These are phyloP conservation scores for Hirtodrosophila confusa DNA, from an alignment of 2,888 invertebrate species.

Conservation along the genomic window DNA sequence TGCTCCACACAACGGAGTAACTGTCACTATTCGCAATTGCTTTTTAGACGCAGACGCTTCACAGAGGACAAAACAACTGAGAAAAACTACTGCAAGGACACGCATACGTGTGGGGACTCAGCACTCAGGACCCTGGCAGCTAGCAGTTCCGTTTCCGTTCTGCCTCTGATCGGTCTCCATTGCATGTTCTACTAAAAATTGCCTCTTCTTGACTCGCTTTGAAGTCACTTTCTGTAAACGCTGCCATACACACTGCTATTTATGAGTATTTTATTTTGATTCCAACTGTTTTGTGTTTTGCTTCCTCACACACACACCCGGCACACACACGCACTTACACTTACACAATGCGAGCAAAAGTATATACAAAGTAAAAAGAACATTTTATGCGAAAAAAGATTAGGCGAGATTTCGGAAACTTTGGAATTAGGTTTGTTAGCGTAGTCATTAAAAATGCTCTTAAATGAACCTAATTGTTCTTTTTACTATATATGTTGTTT, in stretches of 20 bases:
- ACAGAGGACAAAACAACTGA: constrained; percentile 1
- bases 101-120: constrained; percentile 67
- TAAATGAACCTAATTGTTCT: no score
- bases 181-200: constrained; percentile 19
- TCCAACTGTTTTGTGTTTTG: constrained; percentile 35
- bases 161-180: constrained; percentile 34
- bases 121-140: constrained; percentile 32
- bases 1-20: constrained; percentile 37
- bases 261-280: constrained; percentile 70
- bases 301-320: constrained; percentile 1
- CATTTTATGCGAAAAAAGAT: constrained; percentile 10
- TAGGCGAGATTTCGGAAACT: constrained; percentile 12
- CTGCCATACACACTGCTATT: constrained; percentile 54
- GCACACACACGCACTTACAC: neutral
- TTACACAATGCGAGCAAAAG: constrained; percentile 6
- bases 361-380: constrained; percentile 11
- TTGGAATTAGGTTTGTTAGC: constrained; percentile 4
- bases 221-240: constrained; percentile 34
- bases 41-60: constrained; percentile 38
- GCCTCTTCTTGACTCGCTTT: constrained; percentile 21
- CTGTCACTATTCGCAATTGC: constrained; percentile 63
- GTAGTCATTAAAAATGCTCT: neutral
- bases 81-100: constrained; percentile 23
- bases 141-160: constrained; percentile 31
- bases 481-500: no score